phyloP scores from a whole-genome alignment of 2,113 vertebrate species.

The Raja brachyura region DNA sequence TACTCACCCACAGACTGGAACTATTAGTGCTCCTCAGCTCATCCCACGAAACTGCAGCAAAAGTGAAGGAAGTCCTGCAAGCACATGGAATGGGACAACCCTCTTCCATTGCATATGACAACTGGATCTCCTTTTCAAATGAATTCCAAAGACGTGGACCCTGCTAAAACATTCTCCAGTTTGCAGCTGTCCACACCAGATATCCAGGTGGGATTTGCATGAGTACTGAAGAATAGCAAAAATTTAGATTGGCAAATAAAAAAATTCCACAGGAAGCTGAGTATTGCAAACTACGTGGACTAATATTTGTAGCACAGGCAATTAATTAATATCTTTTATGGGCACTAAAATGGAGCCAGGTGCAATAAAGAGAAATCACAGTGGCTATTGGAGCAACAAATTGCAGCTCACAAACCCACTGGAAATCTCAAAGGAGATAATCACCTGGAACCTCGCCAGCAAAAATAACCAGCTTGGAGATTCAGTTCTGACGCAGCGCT shows the following conservation, averaged over 20 bases:
- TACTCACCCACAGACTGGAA: too few species aligned
- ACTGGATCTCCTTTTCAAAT: too few species aligned
- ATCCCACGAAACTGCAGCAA: too few species aligned
- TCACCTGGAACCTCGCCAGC: too few species aligned
- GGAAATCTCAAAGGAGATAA: background rate
- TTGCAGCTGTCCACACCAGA: too few species aligned
- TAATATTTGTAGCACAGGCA: background rate
- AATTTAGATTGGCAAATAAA: background rate
- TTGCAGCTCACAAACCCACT: background rate
- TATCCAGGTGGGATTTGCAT: background rate
- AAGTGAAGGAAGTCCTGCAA: too few species aligned
- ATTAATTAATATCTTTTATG: background rate
- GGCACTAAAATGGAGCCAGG: background rate
- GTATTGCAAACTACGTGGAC: background rate
- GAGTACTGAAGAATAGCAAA: background rate
- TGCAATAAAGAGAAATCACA: background rate
- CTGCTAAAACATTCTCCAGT: too few species aligned
- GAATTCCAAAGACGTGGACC: too few species aligned
- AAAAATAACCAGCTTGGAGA: background rate
- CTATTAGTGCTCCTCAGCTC: too few species aligned
- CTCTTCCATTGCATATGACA: too few species aligned
- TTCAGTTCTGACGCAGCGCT: background rate
- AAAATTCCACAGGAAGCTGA: too few species aligned
- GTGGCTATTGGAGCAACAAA: background rate
- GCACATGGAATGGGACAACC: too few species aligned